Conservation (phyloP, 2,797 vertebrate genomes). For the Trachops cirrhosus region DNA sequence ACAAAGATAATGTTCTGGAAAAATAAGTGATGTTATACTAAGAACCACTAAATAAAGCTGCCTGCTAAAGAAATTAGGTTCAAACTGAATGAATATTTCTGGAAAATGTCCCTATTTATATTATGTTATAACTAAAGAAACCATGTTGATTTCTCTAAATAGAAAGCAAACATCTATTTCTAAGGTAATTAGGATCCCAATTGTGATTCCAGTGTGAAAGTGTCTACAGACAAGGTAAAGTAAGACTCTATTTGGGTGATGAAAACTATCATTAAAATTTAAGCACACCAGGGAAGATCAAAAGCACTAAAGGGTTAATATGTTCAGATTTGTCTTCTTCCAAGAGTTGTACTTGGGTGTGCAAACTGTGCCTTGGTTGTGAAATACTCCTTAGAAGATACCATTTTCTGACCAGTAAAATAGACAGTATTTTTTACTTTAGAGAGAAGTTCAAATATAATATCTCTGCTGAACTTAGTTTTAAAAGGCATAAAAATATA, state of each 20-base stretch:
- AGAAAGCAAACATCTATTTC: neutral
- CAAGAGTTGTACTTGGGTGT: neutral
- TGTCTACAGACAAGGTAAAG: neutral
- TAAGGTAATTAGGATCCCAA: neutral
- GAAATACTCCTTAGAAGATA: neutral
- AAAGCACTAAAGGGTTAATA: neutral
- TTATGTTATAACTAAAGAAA: neutral
- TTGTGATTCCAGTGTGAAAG: neutral
- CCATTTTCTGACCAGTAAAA: neutral
- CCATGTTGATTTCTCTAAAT: neutral
- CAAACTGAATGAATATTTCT: neutral
- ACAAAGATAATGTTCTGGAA: neutral
- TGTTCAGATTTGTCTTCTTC: neutral
- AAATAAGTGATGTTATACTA: neutral
- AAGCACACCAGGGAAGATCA: neutral
- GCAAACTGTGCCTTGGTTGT: neutral
- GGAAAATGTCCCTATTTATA: neutral
- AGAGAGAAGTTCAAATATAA: neutral
- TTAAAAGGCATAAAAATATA: neutral
- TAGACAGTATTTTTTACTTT: neutral
- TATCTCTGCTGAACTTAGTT: neutral
- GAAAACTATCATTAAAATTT: neutral
- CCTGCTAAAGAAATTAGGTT: neutral
- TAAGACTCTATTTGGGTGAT: neutral
- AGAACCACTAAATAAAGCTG: neutral